Conservation (phyloP, 92 coral and sea anemone species). For the Scolanthus callimorphus region DNA sequence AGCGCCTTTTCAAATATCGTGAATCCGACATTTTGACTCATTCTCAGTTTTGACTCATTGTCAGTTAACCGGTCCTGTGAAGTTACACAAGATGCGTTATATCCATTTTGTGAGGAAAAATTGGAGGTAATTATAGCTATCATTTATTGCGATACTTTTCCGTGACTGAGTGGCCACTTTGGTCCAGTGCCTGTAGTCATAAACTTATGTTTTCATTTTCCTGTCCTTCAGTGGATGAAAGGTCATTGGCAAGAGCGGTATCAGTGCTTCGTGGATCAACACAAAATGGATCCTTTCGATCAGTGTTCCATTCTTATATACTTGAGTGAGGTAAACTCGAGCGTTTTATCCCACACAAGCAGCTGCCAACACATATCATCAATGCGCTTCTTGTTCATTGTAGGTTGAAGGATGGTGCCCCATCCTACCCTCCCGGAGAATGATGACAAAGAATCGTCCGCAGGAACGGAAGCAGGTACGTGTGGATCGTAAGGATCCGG, state of each 20-base stretch:
- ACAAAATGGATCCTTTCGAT: conserved; percentile 49
- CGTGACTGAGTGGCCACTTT: too few relatives aligned
- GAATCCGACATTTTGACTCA: too few relatives aligned
- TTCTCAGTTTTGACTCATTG: too few relatives aligned
- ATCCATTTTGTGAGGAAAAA: conserved; percentile 65
- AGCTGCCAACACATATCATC: too few relatives aligned
- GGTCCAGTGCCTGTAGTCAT: too few relatives aligned
- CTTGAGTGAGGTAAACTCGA: conserved; percentile 96
- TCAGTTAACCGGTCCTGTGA: conserved; percentile 18
- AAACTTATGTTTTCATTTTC: too few relatives aligned
- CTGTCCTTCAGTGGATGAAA: conserved; percentile 51
- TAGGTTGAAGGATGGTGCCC: conserved; percentile 85
- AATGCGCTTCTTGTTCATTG: too few relatives aligned
- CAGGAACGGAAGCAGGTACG: conserved; percentile 14
- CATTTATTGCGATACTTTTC: too few relatives aligned
- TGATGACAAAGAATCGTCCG: neutral
- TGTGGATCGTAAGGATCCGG: neutral
- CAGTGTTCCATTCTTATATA: conserved; percentile 64
- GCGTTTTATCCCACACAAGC: too few relatives aligned
- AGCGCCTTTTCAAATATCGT: too few relatives aligned
- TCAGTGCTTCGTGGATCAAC: conserved; percentile 43
- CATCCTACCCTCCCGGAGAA: conserved; percentile 51
- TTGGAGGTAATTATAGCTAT: conserved; percentile 46
- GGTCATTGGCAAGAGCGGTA: conserved; percentile 40
- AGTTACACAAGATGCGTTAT: conserved; percentile 51